Conservation (phyloP, 2,113 vertebrate species). For the Scolopax mira region DNA sequence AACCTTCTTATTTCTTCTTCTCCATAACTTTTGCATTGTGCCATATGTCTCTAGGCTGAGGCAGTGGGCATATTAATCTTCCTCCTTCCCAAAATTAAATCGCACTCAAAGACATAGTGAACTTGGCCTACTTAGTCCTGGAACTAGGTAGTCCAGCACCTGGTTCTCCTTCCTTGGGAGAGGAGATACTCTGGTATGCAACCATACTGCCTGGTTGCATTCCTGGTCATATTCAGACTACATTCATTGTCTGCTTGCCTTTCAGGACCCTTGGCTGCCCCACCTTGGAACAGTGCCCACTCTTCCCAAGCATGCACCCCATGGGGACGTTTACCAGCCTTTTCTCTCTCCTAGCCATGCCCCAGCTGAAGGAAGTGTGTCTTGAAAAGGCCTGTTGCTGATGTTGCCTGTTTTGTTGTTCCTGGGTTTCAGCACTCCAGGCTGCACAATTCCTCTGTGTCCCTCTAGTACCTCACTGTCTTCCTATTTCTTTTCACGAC, state of each 20-base stretch:
- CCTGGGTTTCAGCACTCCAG: neutral
- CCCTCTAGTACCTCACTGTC: neutral
- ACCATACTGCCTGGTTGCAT: neutral
- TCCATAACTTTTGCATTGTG: neutral
- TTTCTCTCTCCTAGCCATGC: neutral
- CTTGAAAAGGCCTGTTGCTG: neutral
- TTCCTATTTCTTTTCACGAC: neutral
- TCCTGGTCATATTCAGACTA: neutral
- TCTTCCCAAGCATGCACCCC: neutral
- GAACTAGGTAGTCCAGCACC: neutral
- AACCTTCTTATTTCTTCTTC: neutral
- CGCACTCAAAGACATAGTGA: neutral
- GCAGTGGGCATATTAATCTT: neutral
- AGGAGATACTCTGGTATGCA: too few species aligned
- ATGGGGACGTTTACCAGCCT: neutral
- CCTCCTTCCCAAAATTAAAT: neutral
- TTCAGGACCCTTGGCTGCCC: neutral
- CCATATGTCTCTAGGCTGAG: neutral
- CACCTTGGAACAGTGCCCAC: neutral
- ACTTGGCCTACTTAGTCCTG: neutral
- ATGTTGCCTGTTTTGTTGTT: neutral
- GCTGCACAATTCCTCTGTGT: neutral
- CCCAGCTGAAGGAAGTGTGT: neutral
- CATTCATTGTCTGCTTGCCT: neutral
- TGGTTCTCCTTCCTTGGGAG: neutral